These are phyloP conservation scores for Okamejei kenojei DNA, from an alignment of 2,797 vertebrate species.

Conservation along the genomic window DNA sequence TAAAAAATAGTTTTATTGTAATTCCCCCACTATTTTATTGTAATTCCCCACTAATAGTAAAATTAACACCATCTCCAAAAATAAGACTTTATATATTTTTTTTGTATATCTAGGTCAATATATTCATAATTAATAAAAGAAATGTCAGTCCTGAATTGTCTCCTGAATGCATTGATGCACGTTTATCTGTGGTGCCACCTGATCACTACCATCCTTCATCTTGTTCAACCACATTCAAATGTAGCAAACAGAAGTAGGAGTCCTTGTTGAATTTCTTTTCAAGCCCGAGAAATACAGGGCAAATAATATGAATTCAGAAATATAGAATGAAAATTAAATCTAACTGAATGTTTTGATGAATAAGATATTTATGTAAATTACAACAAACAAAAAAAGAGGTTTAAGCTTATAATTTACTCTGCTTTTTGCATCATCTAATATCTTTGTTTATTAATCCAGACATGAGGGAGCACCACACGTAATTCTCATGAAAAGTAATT, in stretches of 20 bases:
- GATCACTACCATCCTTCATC: background rate
- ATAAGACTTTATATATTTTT: background rate
- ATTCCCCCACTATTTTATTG: background rate
- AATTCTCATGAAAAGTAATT: too few species aligned
- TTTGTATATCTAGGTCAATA: background rate
- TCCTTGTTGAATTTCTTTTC: background rate
- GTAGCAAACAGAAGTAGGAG: background rate
- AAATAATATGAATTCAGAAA: constrained; percentile 14
- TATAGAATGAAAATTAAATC: background rate
- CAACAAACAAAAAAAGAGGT: background rate
- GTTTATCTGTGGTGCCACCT: background rate
- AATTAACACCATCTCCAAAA: background rate
- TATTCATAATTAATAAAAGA: too few species aligned
- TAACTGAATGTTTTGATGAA: background rate
- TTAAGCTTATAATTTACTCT: background rate
- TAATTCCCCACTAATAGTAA: background rate
- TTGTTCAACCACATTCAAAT: background rate
- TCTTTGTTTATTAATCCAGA: background rate
- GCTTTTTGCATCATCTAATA: background rate
- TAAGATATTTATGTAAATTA: background rate
- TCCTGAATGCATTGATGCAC: background rate
- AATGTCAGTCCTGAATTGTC: too few species aligned
- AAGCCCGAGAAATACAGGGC: background rate
- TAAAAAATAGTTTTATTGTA: background rate
- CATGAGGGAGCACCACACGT: background rate